Evolutionary conservation across 2,888 invertebrate species (phyloP).

Genomic region (Ormyrus pomaceus): DNA sequence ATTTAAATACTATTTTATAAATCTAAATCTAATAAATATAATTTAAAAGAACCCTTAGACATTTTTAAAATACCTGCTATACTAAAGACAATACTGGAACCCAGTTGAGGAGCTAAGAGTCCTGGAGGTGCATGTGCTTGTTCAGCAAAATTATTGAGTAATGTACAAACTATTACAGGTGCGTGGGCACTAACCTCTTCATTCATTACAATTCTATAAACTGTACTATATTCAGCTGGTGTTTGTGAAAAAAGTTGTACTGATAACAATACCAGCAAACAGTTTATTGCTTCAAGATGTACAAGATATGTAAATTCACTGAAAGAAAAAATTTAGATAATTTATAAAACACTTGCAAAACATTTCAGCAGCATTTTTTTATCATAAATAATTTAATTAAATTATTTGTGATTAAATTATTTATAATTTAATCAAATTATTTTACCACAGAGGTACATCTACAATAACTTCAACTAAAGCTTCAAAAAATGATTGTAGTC

Average conservation of each 20-base stretch:
- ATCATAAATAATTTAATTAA: slow-evolving; percentile 7
- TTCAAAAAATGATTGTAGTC: slow-evolving; percentile 85
- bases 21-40: slow-evolving; percentile 9
- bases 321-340: slow-evolving; percentile 59
- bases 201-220: slow-evolving; percentile 80
- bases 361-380: slow-evolving; percentile 2
- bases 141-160: slow-evolving; percentile 86
- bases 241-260: slow-evolving; percentile 88
- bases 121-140: slow-evolving; percentile 83
- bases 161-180: slow-evolving; percentile 85
- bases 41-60: not conserved
- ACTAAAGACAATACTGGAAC: slow-evolving; percentile 91
- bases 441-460: slow-evolving; percentile 89
- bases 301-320: slow-evolving; percentile 90
- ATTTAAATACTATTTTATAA: not conserved
- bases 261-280: slow-evolving; percentile 90
- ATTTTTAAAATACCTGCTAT: slow-evolving; percentile 76
- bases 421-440: not conserved
- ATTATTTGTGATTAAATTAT: not conserved
- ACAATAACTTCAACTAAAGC: slow-evolving; percentile 87
- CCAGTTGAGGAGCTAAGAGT: slow-evolving; percentile 81
- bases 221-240: slow-evolving; percentile 74
- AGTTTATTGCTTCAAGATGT: slow-evolving; percentile 92
- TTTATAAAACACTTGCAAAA: not conserved
- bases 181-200: slow-evolving; percentile 86